Evolutionary conservation across 2,113 vertebrate species (phyloP).

Genomic region (Phyllopteryx taeniolatus): DNA sequence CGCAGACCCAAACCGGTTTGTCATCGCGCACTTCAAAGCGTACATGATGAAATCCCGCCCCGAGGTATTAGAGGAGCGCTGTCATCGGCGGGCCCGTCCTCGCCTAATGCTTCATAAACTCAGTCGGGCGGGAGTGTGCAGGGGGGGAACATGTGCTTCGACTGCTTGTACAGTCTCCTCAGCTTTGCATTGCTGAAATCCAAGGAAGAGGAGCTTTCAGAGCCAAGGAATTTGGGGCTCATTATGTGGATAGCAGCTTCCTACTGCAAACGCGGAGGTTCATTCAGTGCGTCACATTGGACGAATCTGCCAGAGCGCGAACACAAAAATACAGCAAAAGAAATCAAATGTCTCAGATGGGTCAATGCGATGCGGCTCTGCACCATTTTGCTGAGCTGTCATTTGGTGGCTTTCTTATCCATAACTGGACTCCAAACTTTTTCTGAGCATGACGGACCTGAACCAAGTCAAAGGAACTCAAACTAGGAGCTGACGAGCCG

Average conservation of each 20-base stretch:
- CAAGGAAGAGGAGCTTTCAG: conserved; percentile 31
- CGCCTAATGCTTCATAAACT: conserved; percentile 66
- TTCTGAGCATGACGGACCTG: neutral
- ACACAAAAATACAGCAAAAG: conserved; percentile 13
- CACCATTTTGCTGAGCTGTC: conserved; percentile 31
- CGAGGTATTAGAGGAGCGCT: conserved; percentile 66
- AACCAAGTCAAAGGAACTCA: conserved; percentile 14
- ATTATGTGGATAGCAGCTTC: conserved; percentile 17
- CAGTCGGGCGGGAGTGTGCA: conserved; percentile 19
- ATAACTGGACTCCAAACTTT: conserved; percentile 21
- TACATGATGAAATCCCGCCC: conserved; percentile 68
- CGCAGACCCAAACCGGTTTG: conserved; percentile 63
- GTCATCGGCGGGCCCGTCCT: conserved; percentile 56
- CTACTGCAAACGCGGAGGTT: conserved; percentile 9
- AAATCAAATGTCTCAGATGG: conserved; percentile 25
- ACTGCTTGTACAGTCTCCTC: conserved; percentile 45
- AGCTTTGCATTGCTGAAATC: conserved; percentile 40
- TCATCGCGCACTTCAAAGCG: conserved; percentile 74
- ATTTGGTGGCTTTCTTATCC: conserved; percentile 29
- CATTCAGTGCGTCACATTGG: neutral
- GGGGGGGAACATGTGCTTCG: conserved; percentile 49
- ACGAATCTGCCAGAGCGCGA: neutral
- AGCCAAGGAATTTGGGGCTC: conserved; percentile 35
- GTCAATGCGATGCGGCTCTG: conserved; percentile 22
- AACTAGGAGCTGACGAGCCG: neutral